Evolutionary conservation across 2,888 invertebrate species (phyloP), one percentile per base, ranked within the genome.

Genomic region (Mactromeris polynyma): DNA sequence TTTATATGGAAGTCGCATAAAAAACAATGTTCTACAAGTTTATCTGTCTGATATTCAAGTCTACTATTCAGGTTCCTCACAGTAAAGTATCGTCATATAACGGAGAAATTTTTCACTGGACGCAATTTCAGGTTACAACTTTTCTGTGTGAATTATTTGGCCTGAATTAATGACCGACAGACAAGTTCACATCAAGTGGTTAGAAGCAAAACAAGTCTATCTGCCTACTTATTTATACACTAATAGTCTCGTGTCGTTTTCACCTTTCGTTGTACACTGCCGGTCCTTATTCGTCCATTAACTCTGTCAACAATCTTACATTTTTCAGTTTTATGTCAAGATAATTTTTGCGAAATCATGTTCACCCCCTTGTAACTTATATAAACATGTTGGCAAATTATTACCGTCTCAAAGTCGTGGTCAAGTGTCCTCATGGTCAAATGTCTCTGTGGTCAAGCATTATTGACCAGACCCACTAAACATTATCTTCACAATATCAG

Each of bases 401-500:
- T 4, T 58, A 58, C 69, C 33, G 7, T 73, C 14, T 73, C 26
- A 26, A 58, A 33, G 36, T 33, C 26, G 14, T 69, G 69, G 69
- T 69, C 33, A 69, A 73, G 73, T 36, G 73, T 36, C 36, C 31
- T 73, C 19, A 73, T 36, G 33, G 31, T 14, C 4, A 73, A 73
- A 73, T 73, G 36, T 73, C 33, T 73, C 73, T 11, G 73, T 73
- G 73, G 73, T 73, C 73, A 73, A 73, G 73, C 73, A 73, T 73
- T n/a, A 19, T 73, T 73, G 73, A 73, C 73, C 33, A 36, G 33
- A 4, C 17, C 46, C 9, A 54, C 21, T 40, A 36, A 64, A 69
- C 38, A 69, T 69, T 31, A 86, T 58, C 31, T 42, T 77, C 42
- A 82, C 86, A 81, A 69, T 73, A 86, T 86, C 54, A 81, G 81